Percentiles rank a stretch among this genome's conserved stretches.
Evolutionary conservation across 92 coral and sea anemone genomes (phyloP).

Genomic region (Heteractis magnifica): DNA sequence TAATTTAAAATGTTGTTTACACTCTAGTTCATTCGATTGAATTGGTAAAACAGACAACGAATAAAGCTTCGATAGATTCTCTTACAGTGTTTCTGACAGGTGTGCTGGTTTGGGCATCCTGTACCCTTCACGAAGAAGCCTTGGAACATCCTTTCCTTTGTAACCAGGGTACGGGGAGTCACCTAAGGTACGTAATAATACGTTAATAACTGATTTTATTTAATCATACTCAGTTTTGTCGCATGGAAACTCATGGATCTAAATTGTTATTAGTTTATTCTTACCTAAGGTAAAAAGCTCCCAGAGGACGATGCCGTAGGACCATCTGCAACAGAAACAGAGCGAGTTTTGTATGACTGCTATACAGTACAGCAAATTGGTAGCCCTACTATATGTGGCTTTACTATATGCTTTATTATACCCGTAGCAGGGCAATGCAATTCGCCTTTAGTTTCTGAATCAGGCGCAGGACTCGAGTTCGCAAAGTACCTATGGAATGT

Average conservation of each 20-base stretch:
- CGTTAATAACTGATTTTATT: too few relatives aligned
- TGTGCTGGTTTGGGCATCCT: conserved; percentile 47
- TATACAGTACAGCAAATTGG: too few relatives aligned
- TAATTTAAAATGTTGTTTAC: too few relatives aligned
- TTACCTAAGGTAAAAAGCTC: conserved; percentile 33
- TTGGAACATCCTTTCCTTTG: conserved; percentile 31
- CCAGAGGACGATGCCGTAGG: conserved; percentile 29
- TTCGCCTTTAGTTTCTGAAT: too few relatives aligned
- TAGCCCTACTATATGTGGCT: too few relatives aligned
- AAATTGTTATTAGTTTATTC: not conserved
- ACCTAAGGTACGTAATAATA: conserved; percentile 1
- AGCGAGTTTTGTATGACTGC: too few relatives aligned
- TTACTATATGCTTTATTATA: too few relatives aligned
- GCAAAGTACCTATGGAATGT: too few relatives aligned
- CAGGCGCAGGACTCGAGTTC: too few relatives aligned
- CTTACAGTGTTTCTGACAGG: conserved; percentile 32
- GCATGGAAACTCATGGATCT: not conserved
- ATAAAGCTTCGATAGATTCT: not conserved
- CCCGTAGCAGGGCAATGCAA: too few relatives aligned
- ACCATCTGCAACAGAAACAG: conserved; percentile 15
- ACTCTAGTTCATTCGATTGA: too few relatives aligned
- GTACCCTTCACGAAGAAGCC: conserved; percentile 31
- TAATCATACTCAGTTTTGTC: too few relatives aligned
- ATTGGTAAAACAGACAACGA: not conserved
- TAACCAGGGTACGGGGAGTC: conserved; percentile 40